Evolutionary conservation across 2,888 invertebrate species (phyloP).

Genomic region (Cheilosia scutellata): DNA sequence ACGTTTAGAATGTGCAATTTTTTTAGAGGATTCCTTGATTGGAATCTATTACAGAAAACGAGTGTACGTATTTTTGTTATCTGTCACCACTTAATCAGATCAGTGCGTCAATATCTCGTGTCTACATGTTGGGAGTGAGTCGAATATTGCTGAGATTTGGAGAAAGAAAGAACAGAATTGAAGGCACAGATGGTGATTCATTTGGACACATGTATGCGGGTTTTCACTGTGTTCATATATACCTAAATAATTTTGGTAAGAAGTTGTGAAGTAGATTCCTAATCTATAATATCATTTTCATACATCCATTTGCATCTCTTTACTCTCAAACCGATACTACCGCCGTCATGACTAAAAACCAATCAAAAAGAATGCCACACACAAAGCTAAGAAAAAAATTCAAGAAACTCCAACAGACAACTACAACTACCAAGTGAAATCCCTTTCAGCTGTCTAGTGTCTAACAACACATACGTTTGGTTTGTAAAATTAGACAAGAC

Average conservation of each 20-base stretch:
- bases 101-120: slow-evolving; percentile 36
- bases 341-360: not conserved
- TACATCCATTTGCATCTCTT: too few relatives aligned
- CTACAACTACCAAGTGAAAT: slow-evolving; percentile 15
- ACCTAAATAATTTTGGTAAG: too few relatives aligned
- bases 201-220: too few relatives aligned
- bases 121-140: slow-evolving; percentile 4
- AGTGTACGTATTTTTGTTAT: not conserved
- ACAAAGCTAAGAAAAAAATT: slow-evolving; percentile 33
- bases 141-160: slow-evolving; percentile 8
- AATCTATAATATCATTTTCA: too few relatives aligned
- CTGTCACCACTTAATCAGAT: slow-evolving; percentile 23
- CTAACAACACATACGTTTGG: slow-evolving; percentile 42
- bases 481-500: slow-evolving; percentile 68
- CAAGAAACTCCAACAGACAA: slow-evolving; percentile 45
- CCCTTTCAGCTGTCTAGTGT: slow-evolving; percentile 32
- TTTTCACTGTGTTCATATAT: too few relatives aligned
- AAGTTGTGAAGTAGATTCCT: too few relatives aligned
- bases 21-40: slow-evolving; percentile 22
- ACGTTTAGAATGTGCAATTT: slow-evolving; percentile 29
- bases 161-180: not conserved
- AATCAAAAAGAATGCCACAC: slow-evolving; percentile 42
- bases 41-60: slow-evolving; percentile 23
- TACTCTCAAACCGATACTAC: not conserved
- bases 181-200: too few relatives aligned